A percentile compares a stretch with the other conserved stretches of the same genome.
These are phyloP conservation scores for Petrolisthes cinctipes DNA, from an alignment of 2,888 invertebrate genomes.

Conservation along the genomic window DNA sequence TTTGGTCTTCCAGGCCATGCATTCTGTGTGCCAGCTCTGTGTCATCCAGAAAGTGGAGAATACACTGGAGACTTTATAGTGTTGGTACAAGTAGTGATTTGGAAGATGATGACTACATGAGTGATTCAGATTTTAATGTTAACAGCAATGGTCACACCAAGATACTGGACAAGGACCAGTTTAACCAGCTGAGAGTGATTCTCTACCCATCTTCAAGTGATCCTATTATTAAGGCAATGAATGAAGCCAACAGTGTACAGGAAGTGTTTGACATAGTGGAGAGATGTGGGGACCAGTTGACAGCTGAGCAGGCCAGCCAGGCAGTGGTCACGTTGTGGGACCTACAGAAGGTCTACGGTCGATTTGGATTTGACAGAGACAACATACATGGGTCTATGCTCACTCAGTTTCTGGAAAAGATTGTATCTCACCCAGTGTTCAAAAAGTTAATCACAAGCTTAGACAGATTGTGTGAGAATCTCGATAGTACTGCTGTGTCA, in stretches of 20 bases:
- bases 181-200: slow-evolving; percentile 30
- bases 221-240: slow-evolving; percentile 31
- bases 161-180: slow-evolving; percentile 22
- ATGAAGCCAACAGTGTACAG: slow-evolving; percentile 47
- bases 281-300: background rate
- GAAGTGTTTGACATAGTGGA: slow-evolving; percentile 51
- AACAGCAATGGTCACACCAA: slow-evolving; percentile 1
- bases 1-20: background rate
- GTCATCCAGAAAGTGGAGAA: background rate
- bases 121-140: slow-evolving; percentile 46
- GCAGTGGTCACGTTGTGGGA: slow-evolving; percentile 54
- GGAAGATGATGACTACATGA: slow-evolving; percentile 34
- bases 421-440: slow-evolving; percentile 42
- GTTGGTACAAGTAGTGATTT: slow-evolving; percentile 1
- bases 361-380: slow-evolving; percentile 31
- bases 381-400: slow-evolving; percentile 1
- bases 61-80: slow-evolving; percentile 21
- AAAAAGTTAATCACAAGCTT: slow-evolving; percentile 20
- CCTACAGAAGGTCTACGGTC: slow-evolving; percentile 52
- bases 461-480: slow-evolving; percentile 18
- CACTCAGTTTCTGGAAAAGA: slow-evolving; percentile 29
- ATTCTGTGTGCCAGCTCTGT: background rate
- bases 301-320: slow-evolving; percentile 46
- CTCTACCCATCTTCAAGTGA: slow-evolving; percentile 38
- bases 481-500: slow-evolving; percentile 38